Conservation (phyloP, 2,888 invertebrate genomes). For the Uloborus plumipes region DNA sequence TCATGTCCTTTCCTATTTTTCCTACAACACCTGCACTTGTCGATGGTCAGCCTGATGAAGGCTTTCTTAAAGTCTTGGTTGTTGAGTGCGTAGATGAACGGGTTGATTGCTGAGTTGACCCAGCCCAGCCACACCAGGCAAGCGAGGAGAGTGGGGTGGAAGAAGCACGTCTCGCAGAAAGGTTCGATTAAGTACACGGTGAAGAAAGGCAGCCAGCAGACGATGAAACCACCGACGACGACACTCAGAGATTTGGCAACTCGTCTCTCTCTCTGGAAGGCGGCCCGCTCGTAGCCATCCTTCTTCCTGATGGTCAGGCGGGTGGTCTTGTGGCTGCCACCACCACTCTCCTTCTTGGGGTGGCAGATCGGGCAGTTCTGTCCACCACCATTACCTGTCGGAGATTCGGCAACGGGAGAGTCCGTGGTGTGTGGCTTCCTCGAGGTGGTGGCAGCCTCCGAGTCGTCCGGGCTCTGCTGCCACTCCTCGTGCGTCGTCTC, state of each 20-base stretch:
- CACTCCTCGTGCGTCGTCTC: constrained; percentile 1
- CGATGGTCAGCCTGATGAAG: constrained; percentile 74
- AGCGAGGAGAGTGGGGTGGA: constrained; percentile 88
- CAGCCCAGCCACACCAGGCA: constrained; percentile 99
- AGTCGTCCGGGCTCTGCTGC: constrained; percentile 6
- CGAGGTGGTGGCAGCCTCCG: not conserved
- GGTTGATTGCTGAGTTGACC: constrained; percentile 97
- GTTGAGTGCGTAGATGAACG: constrained; percentile 94
- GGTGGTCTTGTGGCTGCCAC: constrained; percentile 13
- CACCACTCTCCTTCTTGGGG: constrained; percentile 32
- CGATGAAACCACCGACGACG: constrained; percentile 84
- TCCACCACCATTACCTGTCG: not conserved
- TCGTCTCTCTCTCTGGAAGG: constrained; percentile 61
- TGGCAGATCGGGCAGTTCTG: constrained; percentile 53
- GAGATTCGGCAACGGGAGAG: not conserved
- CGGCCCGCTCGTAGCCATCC: constrained; percentile 63
- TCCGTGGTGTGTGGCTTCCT: constrained; percentile 7
- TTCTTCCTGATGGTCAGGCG: constrained; percentile 50
- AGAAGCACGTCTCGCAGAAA: constrained; percentile 85
- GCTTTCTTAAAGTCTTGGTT: constrained; percentile 98
- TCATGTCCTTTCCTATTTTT: constrained; percentile 53
- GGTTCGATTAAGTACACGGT: constrained; percentile 91
- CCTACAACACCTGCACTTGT: constrained; percentile 48
- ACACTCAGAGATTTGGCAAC: constrained; percentile 63
- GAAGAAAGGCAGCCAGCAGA: constrained; percentile 98